phyloP scores from a whole-genome alignment of 2,797 vertebrate genomes.

The Chrysolophus pictus region DNA sequence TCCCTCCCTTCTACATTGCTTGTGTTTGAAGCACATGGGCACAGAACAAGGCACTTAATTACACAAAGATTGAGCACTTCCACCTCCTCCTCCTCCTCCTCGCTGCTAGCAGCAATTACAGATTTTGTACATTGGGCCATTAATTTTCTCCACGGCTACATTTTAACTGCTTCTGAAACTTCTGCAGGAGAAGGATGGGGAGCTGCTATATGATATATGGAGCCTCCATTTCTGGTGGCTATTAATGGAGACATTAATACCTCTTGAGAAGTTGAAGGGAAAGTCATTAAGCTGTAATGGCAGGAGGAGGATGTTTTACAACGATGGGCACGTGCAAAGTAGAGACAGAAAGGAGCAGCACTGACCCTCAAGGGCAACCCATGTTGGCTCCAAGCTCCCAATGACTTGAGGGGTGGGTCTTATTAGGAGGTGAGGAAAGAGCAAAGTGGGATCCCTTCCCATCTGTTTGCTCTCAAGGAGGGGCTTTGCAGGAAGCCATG shows the following conservation, averaged over 20 bases:
- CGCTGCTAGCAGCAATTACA: slow-evolving; percentile 43
- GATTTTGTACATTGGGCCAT: slow-evolving; percentile 47
- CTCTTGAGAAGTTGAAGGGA: slow-evolving; percentile 36
- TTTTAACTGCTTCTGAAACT: slow-evolving; percentile 62
- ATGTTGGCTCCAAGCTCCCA: not conserved
- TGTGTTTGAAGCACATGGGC: accelerated
- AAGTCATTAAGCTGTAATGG: slow-evolving; percentile 58
- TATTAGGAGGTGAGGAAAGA: not conserved
- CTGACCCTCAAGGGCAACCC: not conserved
- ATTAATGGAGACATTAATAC: slow-evolving; percentile 65
- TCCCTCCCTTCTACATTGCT: not conserved
- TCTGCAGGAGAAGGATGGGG: not conserved
- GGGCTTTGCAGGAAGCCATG: not conserved
- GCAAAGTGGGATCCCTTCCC: not conserved
- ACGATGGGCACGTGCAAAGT: not conserved
- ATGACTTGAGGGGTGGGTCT: not conserved
- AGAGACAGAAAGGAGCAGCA: not conserved
- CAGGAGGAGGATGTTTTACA: slow-evolving; percentile 45
- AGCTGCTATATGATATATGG: slow-evolving; percentile 14
- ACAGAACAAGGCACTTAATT: slow-evolving; percentile 37
- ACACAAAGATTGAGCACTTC: slow-evolving; percentile 12
- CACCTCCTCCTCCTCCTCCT: slow-evolving; percentile 36
- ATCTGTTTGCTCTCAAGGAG: not conserved
- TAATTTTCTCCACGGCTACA: slow-evolving; percentile 49
- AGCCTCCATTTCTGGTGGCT: slow-evolving; percentile 49